Evolutionary conservation across 2,113 vertebrate genomes (phyloP).

Genomic region (Hippocampus guttulatus): DNA sequence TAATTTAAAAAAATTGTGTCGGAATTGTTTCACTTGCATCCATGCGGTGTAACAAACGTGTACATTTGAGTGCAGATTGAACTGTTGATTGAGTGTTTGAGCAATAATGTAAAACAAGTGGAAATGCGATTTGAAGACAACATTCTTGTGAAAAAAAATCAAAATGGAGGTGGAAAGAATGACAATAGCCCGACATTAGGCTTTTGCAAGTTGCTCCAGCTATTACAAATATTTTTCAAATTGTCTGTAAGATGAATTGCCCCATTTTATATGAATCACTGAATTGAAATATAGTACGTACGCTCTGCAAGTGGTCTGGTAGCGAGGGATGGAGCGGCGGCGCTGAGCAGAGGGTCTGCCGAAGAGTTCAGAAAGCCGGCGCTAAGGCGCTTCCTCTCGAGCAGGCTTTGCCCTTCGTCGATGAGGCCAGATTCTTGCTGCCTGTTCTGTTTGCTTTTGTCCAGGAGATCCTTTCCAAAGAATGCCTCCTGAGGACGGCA

Average conservation of each 20-base stretch:
- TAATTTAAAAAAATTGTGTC: too few relatives aligned
- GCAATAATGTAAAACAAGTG: background rate
- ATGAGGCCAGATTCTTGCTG: constrained; percentile 74
- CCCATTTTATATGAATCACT: background rate
- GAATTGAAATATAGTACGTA: constrained; percentile 57
- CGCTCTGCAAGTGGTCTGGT: constrained; percentile 78
- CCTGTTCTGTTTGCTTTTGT: constrained; percentile 89
- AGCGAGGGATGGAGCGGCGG: constrained; percentile 69
- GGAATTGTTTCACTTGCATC: background rate
- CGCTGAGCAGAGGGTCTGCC: constrained; percentile 79
- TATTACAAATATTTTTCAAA: background rate
- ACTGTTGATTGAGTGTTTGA: background rate
- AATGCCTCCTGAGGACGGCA: constrained; percentile 85
- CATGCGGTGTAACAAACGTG: background rate
- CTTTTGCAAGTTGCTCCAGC: background rate
- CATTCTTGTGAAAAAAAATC: background rate
- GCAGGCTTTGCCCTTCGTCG: constrained; percentile 78
- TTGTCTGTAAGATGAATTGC: background rate
- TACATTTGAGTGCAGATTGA: background rate
- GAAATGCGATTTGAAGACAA: background rate
- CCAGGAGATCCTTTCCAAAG: constrained; percentile 93
- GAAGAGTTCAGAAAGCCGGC: constrained; percentile 78
- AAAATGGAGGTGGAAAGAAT: background rate
- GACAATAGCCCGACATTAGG: constrained; percentile 1
- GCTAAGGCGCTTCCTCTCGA: constrained; percentile 73